phyloP scores from a whole-genome alignment of 92 coral and sea anemone species.

The Actinernus sp. region DNA sequence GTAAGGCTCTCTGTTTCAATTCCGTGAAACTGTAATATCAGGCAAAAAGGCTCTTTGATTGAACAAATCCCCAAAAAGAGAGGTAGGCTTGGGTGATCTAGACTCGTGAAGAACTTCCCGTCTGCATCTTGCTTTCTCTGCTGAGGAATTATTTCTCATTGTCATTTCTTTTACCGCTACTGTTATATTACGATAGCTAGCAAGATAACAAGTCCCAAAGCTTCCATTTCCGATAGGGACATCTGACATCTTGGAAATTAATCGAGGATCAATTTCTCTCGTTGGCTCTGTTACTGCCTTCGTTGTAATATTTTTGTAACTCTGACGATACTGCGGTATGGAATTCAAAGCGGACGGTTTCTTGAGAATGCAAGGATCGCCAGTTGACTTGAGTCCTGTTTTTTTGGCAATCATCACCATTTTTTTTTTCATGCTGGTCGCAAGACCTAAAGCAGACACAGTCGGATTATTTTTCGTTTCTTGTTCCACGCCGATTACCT shows the following conservation, averaged over 20 bases:
- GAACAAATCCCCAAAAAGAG: conserved; percentile 44
- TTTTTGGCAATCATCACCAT: conserved; percentile 17
- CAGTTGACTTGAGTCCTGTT: not conserved
- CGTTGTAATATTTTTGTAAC: not conserved
- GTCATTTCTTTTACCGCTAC: conserved; percentile 46
- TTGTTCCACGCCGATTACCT: not conserved
- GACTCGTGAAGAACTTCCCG: no score
- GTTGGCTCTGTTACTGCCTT: not conserved
- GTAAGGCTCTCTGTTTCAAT: conserved; percentile 36
- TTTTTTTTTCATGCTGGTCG: conserved; percentile 13
- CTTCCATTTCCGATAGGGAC: conserved; percentile 40
- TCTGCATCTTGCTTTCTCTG: conserved; percentile 36
- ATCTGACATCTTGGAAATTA: conserved; percentile 9
- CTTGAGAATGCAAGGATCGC: not conserved
- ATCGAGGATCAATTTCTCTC: conserved; percentile 22
- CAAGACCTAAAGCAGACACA: not conserved
- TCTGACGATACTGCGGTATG: conserved; percentile 2
- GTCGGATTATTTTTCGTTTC: not conserved
- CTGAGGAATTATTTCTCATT: conserved; percentile 9
- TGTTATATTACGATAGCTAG: conserved; percentile 28
- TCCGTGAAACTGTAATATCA: conserved; percentile 53
- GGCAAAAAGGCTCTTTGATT: conserved; percentile 20
- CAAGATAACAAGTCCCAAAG: conserved; percentile 44
- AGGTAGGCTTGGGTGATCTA: conserved; percentile 43
- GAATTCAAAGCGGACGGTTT: conserved; percentile 3